A percentile compares a stretch with the other conserved stretches of the same genome.
Evolutionary conservation across 1,140 invertebrate species (phyloP).

Genomic region (Pemphigus obesinymphae): DNA sequence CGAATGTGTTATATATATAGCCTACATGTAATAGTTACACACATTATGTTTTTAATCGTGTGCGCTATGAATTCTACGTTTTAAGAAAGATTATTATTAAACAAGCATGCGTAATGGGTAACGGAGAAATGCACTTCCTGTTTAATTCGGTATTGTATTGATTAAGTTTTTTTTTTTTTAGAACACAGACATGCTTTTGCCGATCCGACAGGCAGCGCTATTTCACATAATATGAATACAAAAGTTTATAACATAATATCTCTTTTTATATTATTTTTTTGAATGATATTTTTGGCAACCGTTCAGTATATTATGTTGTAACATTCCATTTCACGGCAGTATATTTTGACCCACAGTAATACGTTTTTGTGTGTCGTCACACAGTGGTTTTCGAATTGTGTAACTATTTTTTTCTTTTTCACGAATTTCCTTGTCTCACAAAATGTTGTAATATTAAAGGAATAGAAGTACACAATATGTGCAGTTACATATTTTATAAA

Average conservation of each 20-base stretch:
- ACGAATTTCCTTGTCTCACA: not conserved
- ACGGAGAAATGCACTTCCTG: not conserved
- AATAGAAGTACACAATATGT: too few relatives aligned
- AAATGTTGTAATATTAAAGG: too few relatives aligned
- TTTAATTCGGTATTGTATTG: not conserved
- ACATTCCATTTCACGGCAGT: not conserved
- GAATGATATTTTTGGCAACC: slow-evolving; percentile 5
- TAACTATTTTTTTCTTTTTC: not conserved
- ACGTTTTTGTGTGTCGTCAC: not conserved
- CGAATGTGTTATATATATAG: too few relatives aligned
- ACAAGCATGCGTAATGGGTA: too few relatives aligned
- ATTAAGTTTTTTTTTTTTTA: not conserved
- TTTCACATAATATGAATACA: not conserved
- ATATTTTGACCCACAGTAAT: not conserved
- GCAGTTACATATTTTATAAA: too few relatives aligned
- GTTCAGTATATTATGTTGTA: slow-evolving; percentile 17
- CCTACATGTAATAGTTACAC: too few relatives aligned
- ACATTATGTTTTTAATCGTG: too few relatives aligned
- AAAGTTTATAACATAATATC: not conserved
- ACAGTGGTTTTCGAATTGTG: not conserved
- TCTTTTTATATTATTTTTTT: not conserved
- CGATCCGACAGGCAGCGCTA: slow-evolving; percentile 1
- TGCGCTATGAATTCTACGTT: too few relatives aligned
- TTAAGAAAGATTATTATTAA: too few relatives aligned
- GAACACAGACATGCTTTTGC: not conserved